These are phyloP conservation scores for Papilio gigon DNA, from an alignment of 2,888 invertebrate species.

Conservation along the genomic window DNA sequence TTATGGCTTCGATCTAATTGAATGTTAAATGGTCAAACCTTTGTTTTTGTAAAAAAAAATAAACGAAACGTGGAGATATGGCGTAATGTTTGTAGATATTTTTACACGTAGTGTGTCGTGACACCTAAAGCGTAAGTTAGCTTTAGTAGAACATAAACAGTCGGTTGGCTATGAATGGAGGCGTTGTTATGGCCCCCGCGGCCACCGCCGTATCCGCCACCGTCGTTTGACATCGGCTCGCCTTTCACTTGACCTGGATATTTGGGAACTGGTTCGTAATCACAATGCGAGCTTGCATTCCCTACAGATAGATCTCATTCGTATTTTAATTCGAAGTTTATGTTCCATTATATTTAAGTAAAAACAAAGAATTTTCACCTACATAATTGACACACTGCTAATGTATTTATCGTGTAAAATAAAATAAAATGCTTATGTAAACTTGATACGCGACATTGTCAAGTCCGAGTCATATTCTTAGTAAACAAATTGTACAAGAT, in stretches of 20 bases:
- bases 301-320: slow-evolving; percentile 47
- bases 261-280: slow-evolving; percentile 78
- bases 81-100: neutral
- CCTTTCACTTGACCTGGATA: slow-evolving; percentile 82
- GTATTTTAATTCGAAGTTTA: slow-evolving; percentile 51
- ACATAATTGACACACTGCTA: neutral
- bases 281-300: slow-evolving; percentile 66
- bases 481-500: slow-evolving; percentile 19
- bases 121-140: neutral
- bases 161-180: slow-evolving; percentile 31
- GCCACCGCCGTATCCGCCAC: slow-evolving; percentile 57
- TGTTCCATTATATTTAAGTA: slow-evolving; percentile 43
- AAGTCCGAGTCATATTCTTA: neutral
- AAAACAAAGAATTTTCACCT: neutral
- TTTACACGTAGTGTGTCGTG: neutral
- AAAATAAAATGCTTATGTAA: neutral
- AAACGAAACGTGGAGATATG: neutral
- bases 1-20: too few relatives aligned
- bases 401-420: neutral
- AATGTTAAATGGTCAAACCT: too few relatives aligned
- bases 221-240: slow-evolving; percentile 68
- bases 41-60: neutral
- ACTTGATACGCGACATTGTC: neutral
- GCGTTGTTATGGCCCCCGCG: slow-evolving; percentile 34
- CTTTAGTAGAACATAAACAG: slow-evolving; percentile 11